Evolutionary conservation across 2,113 vertebrate genomes (phyloP).

Genomic region (Channa maculata): DNA sequence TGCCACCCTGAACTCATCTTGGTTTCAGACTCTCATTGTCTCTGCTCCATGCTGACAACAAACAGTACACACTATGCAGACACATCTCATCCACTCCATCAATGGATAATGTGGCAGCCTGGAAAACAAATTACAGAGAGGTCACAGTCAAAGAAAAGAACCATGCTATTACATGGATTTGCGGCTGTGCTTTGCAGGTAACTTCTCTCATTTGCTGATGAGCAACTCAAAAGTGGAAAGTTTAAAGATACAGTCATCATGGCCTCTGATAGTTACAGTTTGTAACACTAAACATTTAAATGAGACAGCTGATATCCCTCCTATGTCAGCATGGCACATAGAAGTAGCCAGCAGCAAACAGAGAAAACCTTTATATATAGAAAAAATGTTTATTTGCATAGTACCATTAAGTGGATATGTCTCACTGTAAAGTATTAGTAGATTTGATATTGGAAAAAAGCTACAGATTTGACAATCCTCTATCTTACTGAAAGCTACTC

Average conservation of each 20-base stretch:
- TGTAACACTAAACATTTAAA: too few species aligned
- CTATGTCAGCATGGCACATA: not conserved
- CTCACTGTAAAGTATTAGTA: not conserved
- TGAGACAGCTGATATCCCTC: not conserved
- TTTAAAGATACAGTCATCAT: not conserved
- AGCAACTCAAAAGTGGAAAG: constrained; percentile 2
- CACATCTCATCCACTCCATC: constrained; percentile 60
- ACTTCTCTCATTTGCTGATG: not conserved
- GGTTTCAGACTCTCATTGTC: constrained; percentile 51
- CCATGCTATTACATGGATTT: constrained; percentile 36
- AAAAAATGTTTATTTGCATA: not conserved
- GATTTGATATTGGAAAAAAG: not conserved
- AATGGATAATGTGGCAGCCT: constrained; percentile 52
- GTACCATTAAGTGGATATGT: not conserved
- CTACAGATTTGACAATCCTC: constrained; percentile 1
- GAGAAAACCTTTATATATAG: not conserved
- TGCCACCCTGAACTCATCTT: constrained; percentile 57
- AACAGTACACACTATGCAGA: constrained; percentile 51
- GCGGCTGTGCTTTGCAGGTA: constrained; percentile 20
- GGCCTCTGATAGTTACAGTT: not conserved
- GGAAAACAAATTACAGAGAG: constrained; percentile 42
- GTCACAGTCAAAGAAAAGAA: constrained; percentile 47
- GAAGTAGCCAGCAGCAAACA: too few species aligned
- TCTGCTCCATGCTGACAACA: constrained; percentile 60
- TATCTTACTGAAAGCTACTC: constrained; percentile 7